A percentile compares a stretch with the other conserved stretches of the same genome.
phyloP scores from a whole-genome alignment of 2,113 vertebrate genomes.

The Chloebia gouldiae region DNA sequence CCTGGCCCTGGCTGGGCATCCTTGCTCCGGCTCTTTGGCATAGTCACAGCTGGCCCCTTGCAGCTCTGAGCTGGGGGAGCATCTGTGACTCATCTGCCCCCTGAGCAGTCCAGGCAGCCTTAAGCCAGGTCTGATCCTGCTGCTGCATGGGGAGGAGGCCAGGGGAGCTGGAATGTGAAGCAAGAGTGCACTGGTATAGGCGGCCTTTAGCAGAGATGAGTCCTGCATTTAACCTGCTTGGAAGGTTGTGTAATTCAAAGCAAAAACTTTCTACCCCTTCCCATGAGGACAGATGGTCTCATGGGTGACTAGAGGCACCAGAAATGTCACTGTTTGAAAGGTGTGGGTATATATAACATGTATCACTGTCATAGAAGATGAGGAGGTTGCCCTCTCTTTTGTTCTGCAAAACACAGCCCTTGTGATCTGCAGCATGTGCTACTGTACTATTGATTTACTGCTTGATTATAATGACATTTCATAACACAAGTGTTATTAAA shows the following conservation, averaged over 20 bases:
- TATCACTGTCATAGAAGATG: not conserved
- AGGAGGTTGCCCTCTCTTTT: constrained; percentile 1
- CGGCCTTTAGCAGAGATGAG: not conserved
- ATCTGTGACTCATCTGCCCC: not conserved
- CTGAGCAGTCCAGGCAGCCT: not conserved
- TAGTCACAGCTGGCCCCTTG: not conserved
- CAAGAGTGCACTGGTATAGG: not conserved
- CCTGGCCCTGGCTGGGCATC: not conserved
- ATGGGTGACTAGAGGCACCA: not conserved
- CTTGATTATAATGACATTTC: constrained; percentile 46
- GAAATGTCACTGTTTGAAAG: not conserved
- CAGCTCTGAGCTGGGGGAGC: not conserved
- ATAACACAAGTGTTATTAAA: constrained; percentile 47
- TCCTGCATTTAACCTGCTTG: not conserved
- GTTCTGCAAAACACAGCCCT: not conserved
- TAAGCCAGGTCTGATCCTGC: not conserved
- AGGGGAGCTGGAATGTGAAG: not conserved
- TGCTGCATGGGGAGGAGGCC: not conserved
- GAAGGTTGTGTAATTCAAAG: not conserved
- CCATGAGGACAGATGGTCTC: not conserved
- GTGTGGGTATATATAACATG: not conserved
- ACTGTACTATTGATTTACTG: constrained; percentile 43
- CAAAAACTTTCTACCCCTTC: not conserved
- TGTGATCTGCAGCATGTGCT: not conserved
- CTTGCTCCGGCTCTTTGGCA: not conserved